These are phyloP conservation scores for Saxidomus purpurata DNA, from an alignment of 1,140 invertebrate species.

Conservation along the genomic window DNA sequence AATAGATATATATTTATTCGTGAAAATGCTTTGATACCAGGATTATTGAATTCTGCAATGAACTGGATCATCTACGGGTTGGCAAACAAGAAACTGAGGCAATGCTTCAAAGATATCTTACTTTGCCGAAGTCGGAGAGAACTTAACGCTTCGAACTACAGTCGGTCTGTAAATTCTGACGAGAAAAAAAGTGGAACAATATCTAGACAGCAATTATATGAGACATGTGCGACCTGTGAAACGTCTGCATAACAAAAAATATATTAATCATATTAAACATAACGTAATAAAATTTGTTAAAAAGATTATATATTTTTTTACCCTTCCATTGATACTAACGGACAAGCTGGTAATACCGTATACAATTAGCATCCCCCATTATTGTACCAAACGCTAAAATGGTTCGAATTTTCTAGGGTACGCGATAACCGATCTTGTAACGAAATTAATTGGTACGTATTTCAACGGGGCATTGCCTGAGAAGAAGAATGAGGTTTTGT, in stretches of 20 bases:
- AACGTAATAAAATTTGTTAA: too few relatives aligned
- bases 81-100: conserved; percentile 22
- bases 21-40: neutral
- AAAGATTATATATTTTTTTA: too few relatives aligned
- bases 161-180: neutral
- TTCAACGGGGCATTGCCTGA: too few relatives aligned
- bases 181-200: neutral
- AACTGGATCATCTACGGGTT: conserved; percentile 49
- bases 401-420: too few relatives aligned
- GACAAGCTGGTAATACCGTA: too few relatives aligned
- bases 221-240: neutral
- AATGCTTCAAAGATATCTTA: conserved; percentile 2
- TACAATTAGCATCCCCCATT: too few relatives aligned
- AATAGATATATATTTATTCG: neutral
- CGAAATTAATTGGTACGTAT: too few relatives aligned
- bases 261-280: too few relatives aligned
- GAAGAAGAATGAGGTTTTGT: too few relatives aligned
- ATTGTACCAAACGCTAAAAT: too few relatives aligned
- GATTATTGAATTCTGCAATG: conserved; percentile 39
- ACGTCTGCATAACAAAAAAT: neutral
- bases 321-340: too few relatives aligned
- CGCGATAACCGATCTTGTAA: too few relatives aligned
- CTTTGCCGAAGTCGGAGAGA: neutral
- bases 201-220: neutral
- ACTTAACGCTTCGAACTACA: neutral